These are phyloP conservation scores for Drosophila setifemur DNA, from an alignment of 1,140 invertebrate genomes.

Conservation along the genomic window DNA sequence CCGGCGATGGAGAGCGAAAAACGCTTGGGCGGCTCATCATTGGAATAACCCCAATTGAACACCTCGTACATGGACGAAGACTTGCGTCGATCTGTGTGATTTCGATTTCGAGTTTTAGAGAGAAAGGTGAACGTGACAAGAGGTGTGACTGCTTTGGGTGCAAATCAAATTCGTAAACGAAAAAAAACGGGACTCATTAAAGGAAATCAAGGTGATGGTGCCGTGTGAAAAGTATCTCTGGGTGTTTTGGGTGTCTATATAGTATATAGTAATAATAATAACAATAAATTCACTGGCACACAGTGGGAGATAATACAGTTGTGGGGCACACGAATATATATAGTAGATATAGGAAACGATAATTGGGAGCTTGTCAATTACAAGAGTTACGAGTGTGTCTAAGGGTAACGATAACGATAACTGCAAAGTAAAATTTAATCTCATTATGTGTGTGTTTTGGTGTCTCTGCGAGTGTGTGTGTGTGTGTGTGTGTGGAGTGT, in stretches of 20 bases:
- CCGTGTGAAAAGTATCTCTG: slow-evolving; percentile 16
- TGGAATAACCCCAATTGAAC: slow-evolving; percentile 87
- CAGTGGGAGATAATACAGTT: slow-evolving; percentile 14
- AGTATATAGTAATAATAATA: slow-evolving; percentile 24
- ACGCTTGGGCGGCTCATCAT: slow-evolving; percentile 82
- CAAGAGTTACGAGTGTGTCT: slow-evolving; percentile 40
- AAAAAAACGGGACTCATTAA: not conserved
- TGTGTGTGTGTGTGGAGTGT: slow-evolving; percentile 14
- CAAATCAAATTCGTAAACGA: slow-evolving; percentile 33
- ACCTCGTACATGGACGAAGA: slow-evolving; percentile 90
- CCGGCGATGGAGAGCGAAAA: slow-evolving; percentile 78
- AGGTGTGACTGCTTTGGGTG: slow-evolving; percentile 35
- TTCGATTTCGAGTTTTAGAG: slow-evolving; percentile 27
- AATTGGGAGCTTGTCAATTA: slow-evolving; percentile 39
- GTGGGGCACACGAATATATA: slow-evolving; percentile 23
- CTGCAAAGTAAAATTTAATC: slow-evolving; percentile 75
- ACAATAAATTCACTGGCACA: slow-evolving; percentile 1
- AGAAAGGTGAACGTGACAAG: slow-evolving; percentile 38
- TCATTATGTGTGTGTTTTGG: slow-evolving; percentile 41
- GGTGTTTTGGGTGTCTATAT: slow-evolving; percentile 12
- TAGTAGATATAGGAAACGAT: too few species aligned
- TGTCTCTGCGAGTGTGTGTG: slow-evolving; percentile 33
- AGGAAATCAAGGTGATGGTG: slow-evolving; percentile 6
- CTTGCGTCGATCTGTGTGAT: slow-evolving; percentile 83
- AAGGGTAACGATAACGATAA: slow-evolving; percentile 61